These are phyloP conservation scores for Drosophila histrio DNA, from an alignment of 2,888 invertebrate genomes.

Conservation along the genomic window DNA sequence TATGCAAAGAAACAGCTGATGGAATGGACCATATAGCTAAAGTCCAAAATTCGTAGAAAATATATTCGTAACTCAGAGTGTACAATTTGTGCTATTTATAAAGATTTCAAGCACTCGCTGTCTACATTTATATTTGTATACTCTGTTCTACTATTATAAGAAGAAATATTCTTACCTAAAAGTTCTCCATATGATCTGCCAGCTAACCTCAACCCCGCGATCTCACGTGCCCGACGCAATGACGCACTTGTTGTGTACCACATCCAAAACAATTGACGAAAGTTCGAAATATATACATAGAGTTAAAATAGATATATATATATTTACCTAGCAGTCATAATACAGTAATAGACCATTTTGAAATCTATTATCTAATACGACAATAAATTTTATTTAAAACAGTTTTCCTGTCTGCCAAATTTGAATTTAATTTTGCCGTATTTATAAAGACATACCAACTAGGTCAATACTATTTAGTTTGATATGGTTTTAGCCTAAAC, in stretches of 20 bases:
- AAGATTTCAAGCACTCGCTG: slow-evolving; percentile 10
- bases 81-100: slow-evolving; percentile 38
- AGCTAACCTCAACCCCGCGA: slow-evolving; percentile 18
- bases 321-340: slow-evolving; percentile 1
- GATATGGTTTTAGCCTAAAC: neutral
- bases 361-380: slow-evolving; percentile 30
- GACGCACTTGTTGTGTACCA: slow-evolving; percentile 36
- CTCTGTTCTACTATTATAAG: neutral
- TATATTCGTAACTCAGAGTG: slow-evolving; percentile 27
- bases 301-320: slow-evolving; percentile 6
- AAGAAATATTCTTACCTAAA: slow-evolving; percentile 3
- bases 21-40: neutral
- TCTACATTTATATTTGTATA: slow-evolving; percentile 19
- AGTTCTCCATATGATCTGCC: slow-evolving; percentile 25
- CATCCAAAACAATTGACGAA: slow-evolving; percentile 46
- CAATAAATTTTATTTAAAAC: neutral
- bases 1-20: slow-evolving; percentile 11
- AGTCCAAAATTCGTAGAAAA: slow-evolving; percentile 1
- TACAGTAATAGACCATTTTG: slow-evolving; percentile 10
- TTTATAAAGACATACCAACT: slow-evolving; percentile 35
- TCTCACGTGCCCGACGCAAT: slow-evolving; percentile 35
- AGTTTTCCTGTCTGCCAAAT: slow-evolving; percentile 11
- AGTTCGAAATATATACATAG: slow-evolving; percentile 14
- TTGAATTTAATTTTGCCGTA: neutral
- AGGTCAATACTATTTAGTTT: slow-evolving; percentile 37